Conservation (phyloP, 2,888 invertebrate genomes). For the Leucophenga maculata region DNA sequence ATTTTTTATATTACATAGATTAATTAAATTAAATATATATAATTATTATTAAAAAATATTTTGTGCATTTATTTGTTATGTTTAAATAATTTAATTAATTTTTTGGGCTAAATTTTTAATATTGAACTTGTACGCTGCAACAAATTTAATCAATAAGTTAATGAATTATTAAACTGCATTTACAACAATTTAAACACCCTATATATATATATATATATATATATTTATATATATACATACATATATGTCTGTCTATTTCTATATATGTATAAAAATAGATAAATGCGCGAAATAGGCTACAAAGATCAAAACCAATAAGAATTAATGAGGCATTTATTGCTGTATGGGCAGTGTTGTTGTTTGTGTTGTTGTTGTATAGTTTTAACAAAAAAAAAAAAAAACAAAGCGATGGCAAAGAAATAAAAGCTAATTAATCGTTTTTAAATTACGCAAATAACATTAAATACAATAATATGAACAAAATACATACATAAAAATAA, state of each 20-base stretch:
- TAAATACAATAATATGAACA: too few relatives aligned
- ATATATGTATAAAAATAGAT: constrained; percentile 9
- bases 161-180: not conserved
- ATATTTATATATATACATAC: too few relatives aligned
- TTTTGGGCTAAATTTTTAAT: too few relatives aligned
- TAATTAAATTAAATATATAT: too few relatives aligned
- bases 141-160: not conserved
- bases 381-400: not conserved
- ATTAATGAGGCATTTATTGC: constrained; percentile 11
- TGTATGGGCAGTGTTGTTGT: not conserved
- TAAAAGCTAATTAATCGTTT: constrained; percentile 10
- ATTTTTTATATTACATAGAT: too few relatives aligned
- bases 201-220: not conserved
- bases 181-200: not conserved
- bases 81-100: too few relatives aligned
- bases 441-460: constrained; percentile 27
- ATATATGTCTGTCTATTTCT: not conserved
- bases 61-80: too few relatives aligned
- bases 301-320: constrained; percentile 1
- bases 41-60: too few relatives aligned
- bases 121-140: too few relatives aligned
- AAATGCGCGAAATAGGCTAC: not conserved
- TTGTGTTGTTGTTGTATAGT: not conserved
- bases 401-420: too few relatives aligned
- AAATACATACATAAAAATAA: constrained; percentile 25